Percentiles rank a stretch among this genome's conserved stretches.
Conservation (phyloP, 2,888 invertebrate genomes). For the Gasteruption jaculator region DNA sequence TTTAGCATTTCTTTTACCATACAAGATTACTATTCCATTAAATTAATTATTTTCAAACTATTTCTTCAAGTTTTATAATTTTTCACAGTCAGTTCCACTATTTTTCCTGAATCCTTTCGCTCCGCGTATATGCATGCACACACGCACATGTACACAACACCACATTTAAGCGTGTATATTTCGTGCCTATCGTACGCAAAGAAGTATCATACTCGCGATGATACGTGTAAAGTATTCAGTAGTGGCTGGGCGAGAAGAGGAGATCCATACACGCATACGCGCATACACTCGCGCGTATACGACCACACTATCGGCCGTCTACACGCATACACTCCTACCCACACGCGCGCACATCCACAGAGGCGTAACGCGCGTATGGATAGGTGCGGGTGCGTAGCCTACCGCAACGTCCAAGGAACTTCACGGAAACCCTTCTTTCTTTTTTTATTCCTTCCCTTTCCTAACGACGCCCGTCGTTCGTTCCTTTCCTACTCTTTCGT, state of each 20-base stretch:
- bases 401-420: constrained; percentile 36
- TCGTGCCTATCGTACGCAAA: constrained; percentile 11
- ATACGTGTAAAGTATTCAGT: background rate
- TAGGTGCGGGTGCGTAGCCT: constrained; percentile 37
- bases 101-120: constrained; percentile 18
- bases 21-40: no score
- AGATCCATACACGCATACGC: no score
- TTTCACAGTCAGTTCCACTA: no score
- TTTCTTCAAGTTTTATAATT: no score
- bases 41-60: no score
- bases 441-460: constrained; percentile 3
- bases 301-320: no score
- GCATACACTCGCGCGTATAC: no score
- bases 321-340: no score
- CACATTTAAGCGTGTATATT: background rate
- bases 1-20: no score
- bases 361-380: constrained; percentile 5
- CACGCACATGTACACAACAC: constrained; percentile 1
- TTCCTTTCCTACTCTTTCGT: constrained; percentile 8
- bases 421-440: no score
- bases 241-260: no score
- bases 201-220: constrained; percentile 17
- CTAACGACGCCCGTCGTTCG: constrained; percentile 3
- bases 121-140: constrained; percentile 11
- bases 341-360: background rate